Evolutionary conservation across 2,888 invertebrate genomes (phyloP).

Genomic region (Neoitamus cyanurus): DNA sequence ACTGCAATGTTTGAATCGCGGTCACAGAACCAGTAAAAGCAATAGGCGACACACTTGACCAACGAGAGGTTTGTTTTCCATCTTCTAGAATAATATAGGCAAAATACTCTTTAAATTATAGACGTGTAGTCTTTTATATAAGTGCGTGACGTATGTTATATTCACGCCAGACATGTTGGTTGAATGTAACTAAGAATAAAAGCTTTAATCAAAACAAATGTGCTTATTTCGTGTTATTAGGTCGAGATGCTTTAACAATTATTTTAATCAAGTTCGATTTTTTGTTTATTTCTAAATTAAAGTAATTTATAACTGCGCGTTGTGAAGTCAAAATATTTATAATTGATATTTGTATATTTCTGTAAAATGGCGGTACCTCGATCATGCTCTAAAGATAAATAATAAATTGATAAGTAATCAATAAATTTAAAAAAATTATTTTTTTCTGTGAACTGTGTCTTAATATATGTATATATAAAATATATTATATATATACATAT

Average conservation of each 20-base stretch:
- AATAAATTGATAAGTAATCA: neutral
- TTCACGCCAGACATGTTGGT: neutral
- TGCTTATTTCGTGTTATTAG: slow-evolving; percentile 28
- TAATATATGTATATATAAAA: too few species aligned
- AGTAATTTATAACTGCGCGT: neutral
- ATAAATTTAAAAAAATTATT: too few species aligned
- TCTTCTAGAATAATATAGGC: slow-evolving; percentile 14
- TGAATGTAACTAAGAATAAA: slow-evolving; percentile 17
- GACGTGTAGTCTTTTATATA: slow-evolving; percentile 20
- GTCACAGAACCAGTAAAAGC: slow-evolving; percentile 67
- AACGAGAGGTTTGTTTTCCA: slow-evolving; percentile 44
- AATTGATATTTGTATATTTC: neutral
- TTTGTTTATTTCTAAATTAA: neutral
- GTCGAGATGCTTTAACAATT: slow-evolving; percentile 6
- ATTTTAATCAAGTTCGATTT: neutral
- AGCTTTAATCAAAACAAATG: slow-evolving; percentile 34
- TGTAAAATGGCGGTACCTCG: neutral
- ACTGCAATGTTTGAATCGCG: slow-evolving; percentile 85
- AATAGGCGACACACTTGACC: slow-evolving; percentile 47
- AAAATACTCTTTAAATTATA: slow-evolving; percentile 33
- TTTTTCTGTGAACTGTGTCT: too few species aligned
- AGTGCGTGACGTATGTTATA: slow-evolving; percentile 11
- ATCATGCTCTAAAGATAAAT: neutral
- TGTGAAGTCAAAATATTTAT: neutral
- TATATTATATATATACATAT: too few species aligned